A percentile compares a stretch with the other conserved stretches of the same genome.
These are phyloP conservation scores for Lontra canadensis DNA, from an alignment of 2,113 vertebrate genomes.

Conservation along the genomic window DNA sequence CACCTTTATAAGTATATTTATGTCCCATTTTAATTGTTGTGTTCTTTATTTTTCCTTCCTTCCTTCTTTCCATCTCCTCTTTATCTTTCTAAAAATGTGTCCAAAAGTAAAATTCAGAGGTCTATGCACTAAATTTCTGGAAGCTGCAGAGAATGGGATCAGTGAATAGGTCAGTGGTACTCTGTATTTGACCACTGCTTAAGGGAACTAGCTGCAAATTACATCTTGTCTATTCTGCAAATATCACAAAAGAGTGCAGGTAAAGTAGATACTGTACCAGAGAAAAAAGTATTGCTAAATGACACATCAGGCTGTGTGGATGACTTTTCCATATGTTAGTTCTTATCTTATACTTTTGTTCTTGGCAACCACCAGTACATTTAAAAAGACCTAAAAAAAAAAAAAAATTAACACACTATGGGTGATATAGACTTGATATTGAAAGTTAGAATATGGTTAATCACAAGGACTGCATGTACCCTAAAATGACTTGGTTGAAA, in stretches of 20 bases:
- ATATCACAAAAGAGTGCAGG: not conserved
- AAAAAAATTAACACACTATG: not conserved
- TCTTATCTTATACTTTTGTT: not conserved
- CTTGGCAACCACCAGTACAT: not conserved
- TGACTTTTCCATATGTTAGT: not conserved
- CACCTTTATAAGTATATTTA: not conserved
- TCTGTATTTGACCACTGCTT: constrained; percentile 11
- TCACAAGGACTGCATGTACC: rapidly evolving
- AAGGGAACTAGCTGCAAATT: constrained; percentile 44
- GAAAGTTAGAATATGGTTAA: not conserved
- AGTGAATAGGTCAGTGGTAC: not conserved
- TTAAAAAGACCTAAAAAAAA: not conserved
- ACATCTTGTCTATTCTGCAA: constrained; percentile 13
- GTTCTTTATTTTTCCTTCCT: not conserved
- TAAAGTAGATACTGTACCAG: not conserved
- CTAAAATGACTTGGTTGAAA: not conserved
- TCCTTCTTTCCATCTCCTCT: not conserved
- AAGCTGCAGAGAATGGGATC: not conserved
- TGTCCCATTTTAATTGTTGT: not conserved
- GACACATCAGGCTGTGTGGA: not conserved
- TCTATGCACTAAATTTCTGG: constrained; percentile 39
- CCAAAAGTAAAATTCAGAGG: constrained; percentile 26
- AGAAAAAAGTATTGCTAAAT: constrained; percentile 35
- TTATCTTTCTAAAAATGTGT: not conserved
- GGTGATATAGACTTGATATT: not conserved